Base-by-base conservation (phyloP, 2,797 vertebrate genomes). In the Hafferia zeledoni region DNA sequence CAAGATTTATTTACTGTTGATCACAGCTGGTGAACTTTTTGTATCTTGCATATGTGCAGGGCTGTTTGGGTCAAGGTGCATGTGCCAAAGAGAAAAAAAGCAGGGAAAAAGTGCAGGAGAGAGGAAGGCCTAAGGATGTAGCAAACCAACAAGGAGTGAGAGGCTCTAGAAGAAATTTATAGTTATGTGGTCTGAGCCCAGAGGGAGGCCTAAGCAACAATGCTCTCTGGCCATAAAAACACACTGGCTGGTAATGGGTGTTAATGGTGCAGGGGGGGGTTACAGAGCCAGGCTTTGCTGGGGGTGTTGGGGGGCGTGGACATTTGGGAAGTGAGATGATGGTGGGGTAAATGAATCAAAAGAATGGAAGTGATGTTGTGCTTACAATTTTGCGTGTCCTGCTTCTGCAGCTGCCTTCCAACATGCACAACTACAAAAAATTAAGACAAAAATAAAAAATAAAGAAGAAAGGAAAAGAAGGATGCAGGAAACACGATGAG, bases 201-300 rank as follows among this genome's bases (percentile, higher is more conserved):
- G 94, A 97, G 97, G 97, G 98, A 93, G 87, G 96, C 95, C 96
- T 96, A 96, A 96, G 97, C 97, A 98, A 88, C 98, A 98, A 98
- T 97, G 97, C 98, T 98, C 98, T 97, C 97, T 98, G 98, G 98
- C 97, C 96, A 68, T 98, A 96, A 98, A 98, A 98, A 98, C 67
- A 84, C 72, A 95, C 98, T 96, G 83, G 96, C 93, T 97, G 80
- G 97, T 98, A 98, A 98, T 98, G 97, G 97, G 97, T 97, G 97
- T 96, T 98, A 98, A 98, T 98, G 97, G 97, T 84, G 91, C 64
- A 47, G 15, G 92, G 72, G 96, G 97, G 94, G 91, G 88, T 97
- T 91, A 90, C 63, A 22, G 84, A 95, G 82, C 85, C 82, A 83
- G 95, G 86, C 77, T 50, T 70, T 6, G 49, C 67, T 87, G 95